Evolutionary conservation across 2,888 invertebrate species (phyloP).

Genomic region (Dynastes maya): DNA sequence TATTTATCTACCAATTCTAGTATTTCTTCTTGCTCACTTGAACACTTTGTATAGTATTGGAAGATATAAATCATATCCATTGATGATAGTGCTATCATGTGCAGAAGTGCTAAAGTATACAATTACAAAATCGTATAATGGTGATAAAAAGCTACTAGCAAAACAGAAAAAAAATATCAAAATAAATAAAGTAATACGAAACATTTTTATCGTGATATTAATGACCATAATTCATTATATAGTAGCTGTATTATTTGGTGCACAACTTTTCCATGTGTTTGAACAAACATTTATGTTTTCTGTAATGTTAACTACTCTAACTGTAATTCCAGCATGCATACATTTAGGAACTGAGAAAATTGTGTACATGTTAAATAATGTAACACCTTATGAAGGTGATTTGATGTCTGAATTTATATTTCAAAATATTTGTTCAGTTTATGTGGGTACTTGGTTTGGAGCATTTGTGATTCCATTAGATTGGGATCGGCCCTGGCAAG

Average conservation of each 20-base stretch:
- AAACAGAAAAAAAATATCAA: constrained; percentile 59
- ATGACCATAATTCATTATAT: constrained; percentile 74
- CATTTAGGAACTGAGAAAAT: constrained; percentile 76
- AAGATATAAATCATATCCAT: constrained; percentile 70
- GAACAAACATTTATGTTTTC: constrained; percentile 81
- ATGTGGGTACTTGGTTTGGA: constrained; percentile 88
- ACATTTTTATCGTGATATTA: constrained; percentile 69
- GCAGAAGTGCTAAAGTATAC: constrained; percentile 74
- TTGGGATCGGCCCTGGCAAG: constrained; percentile 94
- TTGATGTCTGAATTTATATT: constrained; percentile 75
- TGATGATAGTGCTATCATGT: constrained; percentile 66
- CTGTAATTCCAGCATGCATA: constrained; percentile 77
- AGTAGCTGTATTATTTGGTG: constrained; percentile 79
- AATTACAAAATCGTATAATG: constrained; percentile 1
- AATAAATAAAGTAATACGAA: constrained; percentile 73
- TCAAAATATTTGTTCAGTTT: constrained; percentile 73
- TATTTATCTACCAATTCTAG: constrained; percentile 76
- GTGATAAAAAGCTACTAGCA: constrained; percentile 58
- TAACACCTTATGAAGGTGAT: constrained; percentile 72
- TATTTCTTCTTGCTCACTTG: constrained; percentile 74
- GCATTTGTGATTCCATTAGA: constrained; percentile 90
- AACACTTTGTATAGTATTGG: constrained; percentile 77
- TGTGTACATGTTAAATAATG: constrained; percentile 73
- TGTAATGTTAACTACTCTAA: constrained; percentile 75
- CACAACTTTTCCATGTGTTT: constrained; percentile 76